A percentile compares a stretch with the other conserved stretches of the same genome.
Conservation (phyloP, 2,888 invertebrate genomes). For the Dasysyrphus tricinctus region DNA sequence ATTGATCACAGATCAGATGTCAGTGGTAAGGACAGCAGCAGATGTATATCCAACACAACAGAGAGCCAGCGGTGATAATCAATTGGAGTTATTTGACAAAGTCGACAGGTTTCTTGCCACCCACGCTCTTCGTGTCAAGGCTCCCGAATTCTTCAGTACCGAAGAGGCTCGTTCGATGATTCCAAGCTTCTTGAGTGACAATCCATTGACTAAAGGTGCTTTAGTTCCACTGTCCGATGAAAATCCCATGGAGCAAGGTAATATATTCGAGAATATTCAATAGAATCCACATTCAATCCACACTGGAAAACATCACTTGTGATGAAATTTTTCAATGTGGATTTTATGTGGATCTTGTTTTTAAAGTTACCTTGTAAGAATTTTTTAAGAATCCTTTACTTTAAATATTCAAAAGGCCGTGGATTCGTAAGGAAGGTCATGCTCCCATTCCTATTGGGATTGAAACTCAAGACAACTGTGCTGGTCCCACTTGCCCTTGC, state of each 20-base stretch:
- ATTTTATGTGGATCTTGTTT: conserved; percentile 7
- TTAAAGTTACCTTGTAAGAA: background rate
- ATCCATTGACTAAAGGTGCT: conserved; percentile 87
- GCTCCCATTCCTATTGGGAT: conserved; percentile 92
- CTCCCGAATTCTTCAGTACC: conserved; percentile 86
- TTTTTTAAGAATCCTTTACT: conserved; percentile 72
- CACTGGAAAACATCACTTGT: background rate
- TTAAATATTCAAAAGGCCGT: conserved; percentile 88
- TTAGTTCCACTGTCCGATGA: conserved; percentile 88
- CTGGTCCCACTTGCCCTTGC: conserved; percentile 92
- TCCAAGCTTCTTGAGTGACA: conserved; percentile 80
- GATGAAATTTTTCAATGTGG: background rate
- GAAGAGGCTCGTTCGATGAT: conserved; percentile 82
- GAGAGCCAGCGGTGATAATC: conserved; percentile 79
- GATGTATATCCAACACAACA: conserved; percentile 77
- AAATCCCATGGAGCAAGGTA: conserved; percentile 80
- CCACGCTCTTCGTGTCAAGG: conserved; percentile 90
- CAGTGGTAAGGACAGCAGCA: conserved; percentile 87
- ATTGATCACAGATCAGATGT: conserved; percentile 90
- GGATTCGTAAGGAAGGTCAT: conserved; percentile 93
- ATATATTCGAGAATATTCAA: conserved; percentile 13
- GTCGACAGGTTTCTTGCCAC: conserved; percentile 90
- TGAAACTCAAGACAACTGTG: conserved; percentile 94
- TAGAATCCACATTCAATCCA: background rate
- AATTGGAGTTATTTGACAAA: conserved; percentile 87